phyloP scores from a whole-genome alignment of 2,797 vertebrate genomes.

The Oceanodroma leucorhoa region DNA sequence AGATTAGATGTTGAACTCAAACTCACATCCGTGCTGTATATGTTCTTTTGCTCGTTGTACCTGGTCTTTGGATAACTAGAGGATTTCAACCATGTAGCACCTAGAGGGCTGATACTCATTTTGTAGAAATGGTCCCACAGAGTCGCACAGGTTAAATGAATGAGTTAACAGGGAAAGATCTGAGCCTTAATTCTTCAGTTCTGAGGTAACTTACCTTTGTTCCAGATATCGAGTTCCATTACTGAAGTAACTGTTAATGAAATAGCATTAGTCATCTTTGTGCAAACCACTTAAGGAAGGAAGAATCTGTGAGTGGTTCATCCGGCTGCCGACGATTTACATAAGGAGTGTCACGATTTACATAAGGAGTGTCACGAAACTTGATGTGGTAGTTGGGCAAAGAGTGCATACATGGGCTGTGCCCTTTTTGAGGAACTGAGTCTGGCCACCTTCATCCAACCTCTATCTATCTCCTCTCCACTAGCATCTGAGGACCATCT shows the following conservation, averaged over 20 bases:
- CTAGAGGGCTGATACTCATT: background rate
- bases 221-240: background rate
- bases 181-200: background rate
- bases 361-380: background rate
- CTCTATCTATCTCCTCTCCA: background rate
- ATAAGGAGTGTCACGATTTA: slow-evolving; percentile 9
- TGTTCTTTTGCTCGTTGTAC: background rate
- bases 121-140: background rate
- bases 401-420: background rate
- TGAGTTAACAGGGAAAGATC: background rate
- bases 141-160: background rate
- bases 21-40: rapidly evolving
- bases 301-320: background rate
- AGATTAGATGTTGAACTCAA: background rate
- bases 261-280: slow-evolving; percentile 1
- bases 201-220: background rate
- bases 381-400: background rate
- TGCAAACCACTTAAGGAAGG: background rate
- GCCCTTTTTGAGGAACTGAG: background rate
- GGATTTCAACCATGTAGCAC: background rate
- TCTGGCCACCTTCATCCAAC: background rate
- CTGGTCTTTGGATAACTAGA: background rate
- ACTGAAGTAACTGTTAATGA: background rate
- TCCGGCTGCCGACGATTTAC: background rate
- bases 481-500: background rate